These are phyloP conservation scores for Drymodes brunneopygia DNA, from an alignment of 2,113 vertebrate genomes.

Conservation along the genomic window DNA sequence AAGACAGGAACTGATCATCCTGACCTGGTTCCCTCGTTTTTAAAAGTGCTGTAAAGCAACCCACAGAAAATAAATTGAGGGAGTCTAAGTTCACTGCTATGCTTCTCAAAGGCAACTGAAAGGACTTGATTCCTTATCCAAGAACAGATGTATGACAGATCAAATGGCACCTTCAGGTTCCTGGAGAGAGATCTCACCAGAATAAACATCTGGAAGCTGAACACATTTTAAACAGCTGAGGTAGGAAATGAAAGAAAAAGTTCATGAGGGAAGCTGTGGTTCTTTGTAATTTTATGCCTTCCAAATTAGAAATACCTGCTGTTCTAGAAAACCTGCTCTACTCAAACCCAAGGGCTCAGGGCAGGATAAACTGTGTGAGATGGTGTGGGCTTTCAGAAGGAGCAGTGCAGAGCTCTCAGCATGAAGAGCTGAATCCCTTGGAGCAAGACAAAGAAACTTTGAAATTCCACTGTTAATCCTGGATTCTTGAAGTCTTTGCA, in stretches of 20 bases:
- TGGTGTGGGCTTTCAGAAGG: not conserved
- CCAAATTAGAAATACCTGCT: not conserved
- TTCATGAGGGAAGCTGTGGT: not conserved
- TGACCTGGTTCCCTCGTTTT: not conserved
- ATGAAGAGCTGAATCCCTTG: not conserved
- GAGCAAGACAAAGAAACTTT: not conserved
- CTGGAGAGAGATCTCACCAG: not conserved
- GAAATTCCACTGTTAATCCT: not conserved
- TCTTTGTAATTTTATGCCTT: not conserved
- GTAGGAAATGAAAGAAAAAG: not conserved
- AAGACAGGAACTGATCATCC: not conserved
- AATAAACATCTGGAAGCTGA: not conserved
- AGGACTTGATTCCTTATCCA: not conserved
- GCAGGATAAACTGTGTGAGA: not conserved
- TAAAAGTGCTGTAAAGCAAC: not conserved
- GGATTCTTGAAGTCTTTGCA: not conserved
- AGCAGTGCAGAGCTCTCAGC: not conserved
- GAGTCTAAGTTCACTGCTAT: not conserved
- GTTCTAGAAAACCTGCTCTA: not conserved
- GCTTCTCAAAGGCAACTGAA: not conserved
- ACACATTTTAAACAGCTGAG: not conserved
- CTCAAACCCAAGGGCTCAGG: not conserved
- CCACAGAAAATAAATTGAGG: not conserved
- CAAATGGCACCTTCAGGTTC: not conserved
- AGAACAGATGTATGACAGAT: not conserved